Evolutionary conservation across 2,797 vertebrate genomes (phyloP), one percentile per base, ranked within the genome.

Genomic region (Hylomyscus alleni): DNA sequence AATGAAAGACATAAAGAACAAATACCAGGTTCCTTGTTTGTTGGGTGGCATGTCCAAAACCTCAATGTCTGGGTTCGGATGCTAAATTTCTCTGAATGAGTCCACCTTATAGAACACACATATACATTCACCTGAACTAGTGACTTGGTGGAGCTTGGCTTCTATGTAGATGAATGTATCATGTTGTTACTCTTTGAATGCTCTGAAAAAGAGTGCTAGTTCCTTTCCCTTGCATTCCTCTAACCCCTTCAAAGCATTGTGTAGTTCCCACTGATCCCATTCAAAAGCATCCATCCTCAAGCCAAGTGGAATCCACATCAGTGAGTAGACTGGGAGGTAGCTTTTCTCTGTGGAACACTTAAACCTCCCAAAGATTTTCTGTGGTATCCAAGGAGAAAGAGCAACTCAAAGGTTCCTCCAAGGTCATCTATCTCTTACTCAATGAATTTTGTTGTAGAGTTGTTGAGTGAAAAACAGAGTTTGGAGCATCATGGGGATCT

Each of bases 251-350:
- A 44, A 94, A 85, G 77, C 88, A 92, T 20, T 92, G 19, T 0
- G 67, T 73, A 60, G 34, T 89, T 65, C 14, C 44, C 83, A 67
- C 19, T 90, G 69, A 93, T 72, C 8, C 52, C 92, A 92, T 20
- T 4, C 82, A 37, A 91, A 83, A 94, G 40, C 78, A 94, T 83
- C 87, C 52, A 85, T 72, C 54, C 37, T 17, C 95, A 97, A 96
- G 69, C 56, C 34, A 62, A 90, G n/a, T 54, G 26, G 29, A 73
- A 73, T 73, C 13, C 20, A 14, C 22, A 88, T 72, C 47, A 90
- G 22, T 90, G 40, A 67, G 87, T 69, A 80, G 9, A 67, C 76
- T 76, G 3, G 72, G 26, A 84, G 67, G 65, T 90, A 44, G 7
- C 9, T 84, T 95, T 93, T 76, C 56, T 96, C 44, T 6, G 6